Percentiles rank a stretch among this genome's conserved stretches.
phyloP scores from a whole-genome alignment of 2,113 vertebrate genomes.

The Tylochromis polylepis region DNA sequence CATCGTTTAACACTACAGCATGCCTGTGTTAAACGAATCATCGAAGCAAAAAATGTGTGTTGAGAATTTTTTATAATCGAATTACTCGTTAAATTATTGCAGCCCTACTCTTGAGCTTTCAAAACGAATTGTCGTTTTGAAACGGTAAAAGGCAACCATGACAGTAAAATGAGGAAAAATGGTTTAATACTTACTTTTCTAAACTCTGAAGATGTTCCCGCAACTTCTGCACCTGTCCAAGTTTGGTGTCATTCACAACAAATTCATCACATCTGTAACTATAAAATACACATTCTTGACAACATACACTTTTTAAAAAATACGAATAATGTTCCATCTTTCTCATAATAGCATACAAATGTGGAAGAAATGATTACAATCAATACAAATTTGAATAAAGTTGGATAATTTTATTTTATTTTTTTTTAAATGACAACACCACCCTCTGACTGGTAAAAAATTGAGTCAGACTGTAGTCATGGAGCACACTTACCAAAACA shows the following conservation, averaged over 20 bases:
- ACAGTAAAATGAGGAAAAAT: neutral
- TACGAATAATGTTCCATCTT: neutral
- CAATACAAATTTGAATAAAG: neutral
- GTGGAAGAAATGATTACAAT: neutral
- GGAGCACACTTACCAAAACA: conserved; percentile 84
- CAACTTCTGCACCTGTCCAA: conserved; percentile 91
- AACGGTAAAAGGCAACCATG: neutral
- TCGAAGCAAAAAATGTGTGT: neutral
- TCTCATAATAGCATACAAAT: neutral
- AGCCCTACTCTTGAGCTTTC: neutral
- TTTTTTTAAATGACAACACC: neutral
- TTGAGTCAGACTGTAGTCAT: neutral
- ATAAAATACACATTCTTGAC: conserved; percentile 45
- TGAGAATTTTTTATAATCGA: neutral
- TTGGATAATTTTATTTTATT: neutral
- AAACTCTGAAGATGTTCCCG: conserved; percentile 95
- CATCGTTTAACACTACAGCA: neutral
- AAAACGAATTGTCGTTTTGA: neutral
- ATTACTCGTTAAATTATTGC: neutral
- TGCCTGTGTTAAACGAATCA: neutral
- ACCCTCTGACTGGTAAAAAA: neutral
- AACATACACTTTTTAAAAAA: neutral
- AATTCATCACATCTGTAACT: conserved; percentile 99
- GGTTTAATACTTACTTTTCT: conserved; percentile 85
- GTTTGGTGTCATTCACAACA: conserved; percentile 95